phyloP scores from a whole-genome alignment of 1,140 invertebrate genomes.

The Mactra quadrangularis region DNA sequence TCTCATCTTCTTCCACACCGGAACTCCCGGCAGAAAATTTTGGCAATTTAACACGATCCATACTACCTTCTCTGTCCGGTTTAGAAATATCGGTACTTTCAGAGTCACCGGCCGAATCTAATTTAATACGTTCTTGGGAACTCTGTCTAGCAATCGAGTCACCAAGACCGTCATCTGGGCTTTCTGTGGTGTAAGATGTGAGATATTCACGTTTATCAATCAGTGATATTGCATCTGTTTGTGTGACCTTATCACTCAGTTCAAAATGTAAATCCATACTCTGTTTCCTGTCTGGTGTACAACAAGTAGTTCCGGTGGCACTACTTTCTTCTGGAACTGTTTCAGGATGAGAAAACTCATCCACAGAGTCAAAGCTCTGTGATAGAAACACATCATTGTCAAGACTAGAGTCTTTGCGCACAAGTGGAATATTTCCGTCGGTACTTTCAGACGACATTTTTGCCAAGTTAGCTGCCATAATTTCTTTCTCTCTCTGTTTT shows the following conservation, averaged over 20 bases:
- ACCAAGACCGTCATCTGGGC: conserved; percentile 81
- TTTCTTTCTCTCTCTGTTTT: conserved; percentile 91
- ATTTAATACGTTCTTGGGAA: conserved; percentile 75
- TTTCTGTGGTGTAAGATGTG: conserved; percentile 72
- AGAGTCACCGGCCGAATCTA: conserved; percentile 76
- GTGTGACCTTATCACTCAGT: conserved; percentile 70
- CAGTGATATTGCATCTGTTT: conserved; percentile 66
- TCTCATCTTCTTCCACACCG: conserved; percentile 72
- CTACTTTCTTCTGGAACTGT: conserved; percentile 82
- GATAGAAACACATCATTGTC: conserved; percentile 87
- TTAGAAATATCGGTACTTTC: conserved; percentile 74
- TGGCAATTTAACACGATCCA: conserved; percentile 81
- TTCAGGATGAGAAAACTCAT: conserved; percentile 81
- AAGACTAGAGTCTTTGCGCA: conserved; percentile 83
- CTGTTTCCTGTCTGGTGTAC: conserved; percentile 78
- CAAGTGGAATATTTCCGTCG: conserved; percentile 83
- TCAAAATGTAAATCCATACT: conserved; percentile 74
- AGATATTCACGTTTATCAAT: conserved; percentile 69
- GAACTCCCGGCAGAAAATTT: conserved; percentile 85
- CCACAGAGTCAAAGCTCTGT: conserved; percentile 78
- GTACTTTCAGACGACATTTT: conserved; percentile 86
- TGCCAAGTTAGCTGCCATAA: conserved; percentile 87
- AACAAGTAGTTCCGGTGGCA: conserved; percentile 76
- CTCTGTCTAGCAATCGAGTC: conserved; percentile 78
- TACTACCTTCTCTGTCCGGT: conserved; percentile 71